Base-by-base conservation (phyloP, 2,797 vertebrate genomes). In the Kryptolebias ocellatus region DNA sequence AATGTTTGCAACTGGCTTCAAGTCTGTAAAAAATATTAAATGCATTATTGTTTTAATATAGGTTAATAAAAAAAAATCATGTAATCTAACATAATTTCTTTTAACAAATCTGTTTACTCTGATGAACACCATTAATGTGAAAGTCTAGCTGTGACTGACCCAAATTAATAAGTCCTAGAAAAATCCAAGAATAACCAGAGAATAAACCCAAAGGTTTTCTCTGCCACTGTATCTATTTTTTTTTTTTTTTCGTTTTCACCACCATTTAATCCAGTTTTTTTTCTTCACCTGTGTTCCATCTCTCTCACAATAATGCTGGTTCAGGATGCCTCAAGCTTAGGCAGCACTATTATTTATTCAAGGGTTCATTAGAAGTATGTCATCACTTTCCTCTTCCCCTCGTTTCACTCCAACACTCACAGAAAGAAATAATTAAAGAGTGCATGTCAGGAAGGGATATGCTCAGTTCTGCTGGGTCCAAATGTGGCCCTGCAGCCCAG, bases 361-460 rank as follows among this genome's bases (percentile, higher is more conserved):
- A 85, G 80, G 80, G 88, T 92, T 92, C 89, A 93, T 93, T 92
- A 91, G 87, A 90, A 87, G 85, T 80, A 89, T 92, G 88, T 92
- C 90, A 91, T 89, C 88, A 86, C 87, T 88, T 90, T 90, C 81
- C 84, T 70, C 72, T 80, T 87, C 69, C 80, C 70, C 68, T 83
- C 71, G 81, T 85, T 86, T 89, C 85, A 67, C 84, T 91, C 79
- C 81, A 77, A 86, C 81, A 87, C 85, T 84, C 87, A 85, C 49
- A 84, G 88, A 91, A 88, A 87, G 79, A 91, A 90, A 91, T 89
- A 89, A 91, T 91, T 87, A 89, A 90, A 88, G 80, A 87, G 83
- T 62, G 67, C 65, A 73, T 81, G 76, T 86, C 79, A 83, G 72
- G 70, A 67, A 28, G 79, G 83, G 79, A 82, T 72, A 58, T 71